A percentile compares a stretch with the other conserved stretches of the same genome.
Evolutionary conservation across 2,888 invertebrate species (phyloP).

Genomic region (Amiota minor): DNA sequence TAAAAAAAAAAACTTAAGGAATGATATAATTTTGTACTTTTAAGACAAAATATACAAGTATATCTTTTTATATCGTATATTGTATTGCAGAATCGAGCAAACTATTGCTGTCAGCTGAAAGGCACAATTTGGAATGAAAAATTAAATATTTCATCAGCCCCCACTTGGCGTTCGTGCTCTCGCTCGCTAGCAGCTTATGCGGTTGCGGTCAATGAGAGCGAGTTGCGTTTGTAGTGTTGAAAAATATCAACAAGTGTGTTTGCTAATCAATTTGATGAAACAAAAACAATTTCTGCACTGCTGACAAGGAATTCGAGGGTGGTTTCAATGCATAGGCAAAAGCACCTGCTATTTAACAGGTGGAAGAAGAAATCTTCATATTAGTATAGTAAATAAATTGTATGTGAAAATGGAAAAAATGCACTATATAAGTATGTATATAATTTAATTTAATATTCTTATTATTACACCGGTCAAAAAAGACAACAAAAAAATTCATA

Average conservation of each 20-base stretch:
- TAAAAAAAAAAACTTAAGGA: background rate
- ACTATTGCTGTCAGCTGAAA: slow-evolving; percentile 18
- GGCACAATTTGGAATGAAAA: slow-evolving; percentile 19
- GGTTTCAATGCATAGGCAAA: too few relatives aligned
- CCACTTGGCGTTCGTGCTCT: background rate
- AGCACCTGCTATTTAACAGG: too few relatives aligned
- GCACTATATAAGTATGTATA: too few relatives aligned
- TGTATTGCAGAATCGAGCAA: background rate
- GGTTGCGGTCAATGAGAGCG: background rate
- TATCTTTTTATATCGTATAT: background rate
- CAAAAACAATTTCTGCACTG: background rate
- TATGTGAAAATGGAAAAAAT: too few relatives aligned
- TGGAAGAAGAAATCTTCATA: too few relatives aligned
- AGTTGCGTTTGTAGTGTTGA: background rate
- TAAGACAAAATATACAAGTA: background rate
- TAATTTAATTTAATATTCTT: too few relatives aligned
- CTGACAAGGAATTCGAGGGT: too few relatives aligned
- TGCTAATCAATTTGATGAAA: background rate
- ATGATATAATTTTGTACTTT: background rate
- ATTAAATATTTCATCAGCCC: background rate
- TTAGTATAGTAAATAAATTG: too few relatives aligned
- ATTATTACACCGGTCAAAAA: too few relatives aligned
- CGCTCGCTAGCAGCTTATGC: background rate
- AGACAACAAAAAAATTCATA: too few relatives aligned
- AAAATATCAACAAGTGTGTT: background rate